Conservation (phyloP, 2,113 vertebrate species). For the Pardalotus punctatus region DNA sequence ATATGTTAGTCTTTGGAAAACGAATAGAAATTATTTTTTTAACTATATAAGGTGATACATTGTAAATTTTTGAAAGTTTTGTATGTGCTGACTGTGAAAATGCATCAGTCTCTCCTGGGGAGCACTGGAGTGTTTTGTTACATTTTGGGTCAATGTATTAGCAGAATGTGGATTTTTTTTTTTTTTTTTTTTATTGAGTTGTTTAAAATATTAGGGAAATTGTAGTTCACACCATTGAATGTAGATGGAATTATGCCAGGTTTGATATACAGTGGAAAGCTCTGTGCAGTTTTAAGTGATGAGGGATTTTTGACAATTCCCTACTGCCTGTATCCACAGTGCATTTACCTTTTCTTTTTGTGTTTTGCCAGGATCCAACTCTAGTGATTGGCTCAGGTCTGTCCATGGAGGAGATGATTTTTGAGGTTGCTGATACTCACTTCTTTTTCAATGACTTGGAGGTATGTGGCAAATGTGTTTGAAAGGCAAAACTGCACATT, state of each 20-base stretch:
- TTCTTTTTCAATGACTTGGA: conserved; percentile 98
- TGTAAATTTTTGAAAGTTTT: neutral
- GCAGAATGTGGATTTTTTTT: neutral
- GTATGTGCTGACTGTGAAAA: neutral
- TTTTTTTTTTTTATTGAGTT: neutral
- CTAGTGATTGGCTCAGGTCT: conserved; percentile 92
- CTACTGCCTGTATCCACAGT: neutral
- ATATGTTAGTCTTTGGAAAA: neutral
- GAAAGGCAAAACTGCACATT: neutral
- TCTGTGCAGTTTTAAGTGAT: neutral
- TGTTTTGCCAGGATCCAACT: conserved; percentile 83
- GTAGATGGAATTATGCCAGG: neutral
- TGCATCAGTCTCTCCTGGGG: neutral
- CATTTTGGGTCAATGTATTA: neutral
- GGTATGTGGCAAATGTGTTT: conserved; percentile 64
- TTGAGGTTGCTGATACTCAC: conserved; percentile 97
- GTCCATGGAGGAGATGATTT: conserved; percentile 99
- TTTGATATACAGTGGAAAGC: neutral
- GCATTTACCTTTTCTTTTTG: neutral
- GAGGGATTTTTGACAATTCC: neutral
- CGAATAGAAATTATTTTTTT: neutral
- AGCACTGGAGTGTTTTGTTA: neutral
- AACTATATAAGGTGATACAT: neutral
- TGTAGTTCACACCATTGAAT: neutral
- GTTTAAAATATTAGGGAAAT: neutral